Conservation (phyloP, 2,113 vertebrate genomes). For the Gavialis gangeticus region DNA sequence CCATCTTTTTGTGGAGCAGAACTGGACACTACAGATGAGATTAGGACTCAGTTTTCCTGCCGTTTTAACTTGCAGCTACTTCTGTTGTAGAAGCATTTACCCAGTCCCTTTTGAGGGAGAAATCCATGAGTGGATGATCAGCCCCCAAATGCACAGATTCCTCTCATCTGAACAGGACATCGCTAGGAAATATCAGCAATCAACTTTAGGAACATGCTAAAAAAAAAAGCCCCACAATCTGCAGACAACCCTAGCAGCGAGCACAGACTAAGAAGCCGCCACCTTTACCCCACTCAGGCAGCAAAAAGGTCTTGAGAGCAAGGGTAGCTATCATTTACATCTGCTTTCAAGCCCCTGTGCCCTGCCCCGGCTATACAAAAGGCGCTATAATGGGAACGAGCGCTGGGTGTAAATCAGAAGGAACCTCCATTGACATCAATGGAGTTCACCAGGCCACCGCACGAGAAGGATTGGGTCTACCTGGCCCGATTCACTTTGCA, state of each 20-base stretch:
- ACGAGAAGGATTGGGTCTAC: background rate
- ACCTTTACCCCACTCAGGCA: background rate
- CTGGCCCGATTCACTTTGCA: background rate
- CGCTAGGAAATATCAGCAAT: background rate
- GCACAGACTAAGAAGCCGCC: background rate
- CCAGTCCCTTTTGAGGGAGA: background rate
- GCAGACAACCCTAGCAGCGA: background rate
- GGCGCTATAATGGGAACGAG: background rate
- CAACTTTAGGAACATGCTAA: background rate
- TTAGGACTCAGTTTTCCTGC: background rate
- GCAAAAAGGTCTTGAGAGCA: background rate
- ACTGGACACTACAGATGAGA: background rate
- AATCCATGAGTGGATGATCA: background rate
- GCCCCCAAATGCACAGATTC: background rate
- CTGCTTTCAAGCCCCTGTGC: background rate
- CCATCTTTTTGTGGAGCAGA: background rate
- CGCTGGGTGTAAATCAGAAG: background rate
- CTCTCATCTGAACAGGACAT: background rate
- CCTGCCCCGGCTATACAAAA: background rate
- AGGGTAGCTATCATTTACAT: no score
- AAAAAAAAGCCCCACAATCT: background rate
- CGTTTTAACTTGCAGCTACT: background rate
- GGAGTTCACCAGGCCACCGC: background rate
- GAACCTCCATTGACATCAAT: background rate
- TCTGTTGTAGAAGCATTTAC: background rate